Base-by-base conservation (phyloP, 1,140 invertebrate species). In the Eulimnadia texana region DNA sequence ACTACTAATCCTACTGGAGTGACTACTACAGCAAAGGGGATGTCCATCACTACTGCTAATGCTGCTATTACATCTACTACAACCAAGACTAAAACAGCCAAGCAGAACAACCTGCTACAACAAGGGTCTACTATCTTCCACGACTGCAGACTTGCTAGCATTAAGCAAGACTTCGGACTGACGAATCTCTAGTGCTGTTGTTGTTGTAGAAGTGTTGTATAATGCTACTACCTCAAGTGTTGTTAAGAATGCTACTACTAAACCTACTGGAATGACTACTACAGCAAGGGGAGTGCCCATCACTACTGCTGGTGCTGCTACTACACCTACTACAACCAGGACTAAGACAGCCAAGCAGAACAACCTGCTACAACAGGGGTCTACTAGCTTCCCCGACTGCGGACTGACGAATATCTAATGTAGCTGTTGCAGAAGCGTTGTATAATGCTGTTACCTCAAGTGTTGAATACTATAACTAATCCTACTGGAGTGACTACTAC, bases 1-100 rank as follows among this genome's bases (percentile, higher is more conserved):
- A n/a, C n/a, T n/a, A 83, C 78, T 63, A 85, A 85, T 50, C 81
- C 82, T 52, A 73, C 79, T 56, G 73, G 79, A 22, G 78, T 79
- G 58, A 74, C 79, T 62, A 75, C 78, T 59, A 78, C 77, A 62
- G 74, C 74, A 29, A 69, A 72, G 70, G 72, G 3, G 60, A n/a
- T 61, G 11, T 63, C 65, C 47, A 75, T 71, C 66, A 67, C 69
- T 24, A 63, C 76, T 19, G 60, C 52, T 25, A 63, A 60, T n/a
- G 59, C 64, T 58, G 67, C 68, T 61, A 72, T 71, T 33, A 53
- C 67, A 52, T 67, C 33, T 9, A 42, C 33, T 9, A 42, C 63
- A 71, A 72, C 22, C 66, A 69, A 28, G 65, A 69, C 62, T 60
- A 67, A 70, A 64, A 67, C 71, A 9, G 6, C 33, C 33, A 42